Conservation (phyloP, 2,797 vertebrate genomes). For the Lithobates sylvaticus region DNA sequence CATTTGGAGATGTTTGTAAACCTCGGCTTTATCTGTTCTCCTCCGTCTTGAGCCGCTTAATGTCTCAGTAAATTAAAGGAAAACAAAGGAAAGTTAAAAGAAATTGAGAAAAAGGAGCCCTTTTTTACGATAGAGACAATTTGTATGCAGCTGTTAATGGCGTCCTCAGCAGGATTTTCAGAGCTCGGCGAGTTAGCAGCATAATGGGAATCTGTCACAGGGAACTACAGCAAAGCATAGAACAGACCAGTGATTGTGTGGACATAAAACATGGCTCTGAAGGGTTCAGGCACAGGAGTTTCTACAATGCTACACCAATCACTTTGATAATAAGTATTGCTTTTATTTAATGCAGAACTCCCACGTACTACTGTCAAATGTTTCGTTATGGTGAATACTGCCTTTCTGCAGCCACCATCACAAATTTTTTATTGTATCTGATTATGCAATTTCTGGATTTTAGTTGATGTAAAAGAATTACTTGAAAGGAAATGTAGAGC, state of each 20-base stretch:
- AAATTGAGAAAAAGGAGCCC: conserved; percentile 68
- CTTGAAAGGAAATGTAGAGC: too few relatives aligned
- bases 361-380: neutral
- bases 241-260: conserved; percentile 45
- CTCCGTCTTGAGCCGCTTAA: neutral
- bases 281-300: neutral
- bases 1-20: conserved; percentile 8
- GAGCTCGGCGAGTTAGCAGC: conserved; percentile 68
- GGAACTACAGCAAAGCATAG: conserved; percentile 70
- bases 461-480: too few relatives aligned
- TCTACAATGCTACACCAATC: neutral
- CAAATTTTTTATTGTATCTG: too few relatives aligned
- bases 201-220: conserved; percentile 69
- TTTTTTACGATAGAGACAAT: conserved; percentile 67
- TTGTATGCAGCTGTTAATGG: conserved; percentile 65
- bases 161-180: conserved; percentile 74
- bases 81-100: conserved; percentile 75
- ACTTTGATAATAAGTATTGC: neutral
- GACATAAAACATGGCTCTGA: neutral
- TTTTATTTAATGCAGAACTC: neutral
- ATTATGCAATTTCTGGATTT: too few relatives aligned
- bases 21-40: neutral
- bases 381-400: neutral
- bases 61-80: conserved; percentile 34
- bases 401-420: neutral